Evolutionary conservation across 2,888 invertebrate genomes (phyloP), one percentile per base, ranked within the genome.

Genomic region (Melinaea menophilus): DNA sequence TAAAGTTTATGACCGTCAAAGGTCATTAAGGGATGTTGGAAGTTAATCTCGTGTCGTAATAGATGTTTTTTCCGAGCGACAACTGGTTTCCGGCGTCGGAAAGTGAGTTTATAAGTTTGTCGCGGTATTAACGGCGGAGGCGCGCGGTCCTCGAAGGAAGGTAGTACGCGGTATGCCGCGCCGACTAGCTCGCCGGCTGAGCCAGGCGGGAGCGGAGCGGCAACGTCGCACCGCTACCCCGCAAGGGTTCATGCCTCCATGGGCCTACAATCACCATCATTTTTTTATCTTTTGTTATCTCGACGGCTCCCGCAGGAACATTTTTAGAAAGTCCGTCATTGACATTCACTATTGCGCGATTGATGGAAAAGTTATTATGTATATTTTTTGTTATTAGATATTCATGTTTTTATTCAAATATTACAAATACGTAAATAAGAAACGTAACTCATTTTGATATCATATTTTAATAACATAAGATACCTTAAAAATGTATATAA

Each of bases 61-160:
- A 69, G 70, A 69, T 74, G 72, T 75, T 79, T 81, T 72, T 82
- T 77, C 70, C 77, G 71, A 72, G 70, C 9, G 48, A 47, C 72
- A 86, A 85, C 85, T 76, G 84, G 87, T 86, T 86, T 84, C 74
- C 73, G 78, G 68, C 76, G 75, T 74, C 79, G 79, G 78, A 83
- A 85, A 83, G 82, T 79, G 81, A 85, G 81, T 85, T 85, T 81
- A 75, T 77, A 86, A 88, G 84, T 86, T 86, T 81, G 75, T 75
- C 75, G 76, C 72, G 73, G 71, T 75, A 74, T 74, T 75, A 75
- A 77, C 67, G 71, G 70, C 66, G 70, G 68, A 69, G 75, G 72
- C 75, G 80, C 77, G 81, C 80, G 78, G 74, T 81, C 75, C 79
- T 78, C 82, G 78, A 72, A 70, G 72, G 81, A 75, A 79, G 81